A percentile compares a stretch with the other conserved stretches of the same genome.
Evolutionary conservation across 2,797 vertebrate species (phyloP).

Genomic region (Acanthis flammea): DNA sequence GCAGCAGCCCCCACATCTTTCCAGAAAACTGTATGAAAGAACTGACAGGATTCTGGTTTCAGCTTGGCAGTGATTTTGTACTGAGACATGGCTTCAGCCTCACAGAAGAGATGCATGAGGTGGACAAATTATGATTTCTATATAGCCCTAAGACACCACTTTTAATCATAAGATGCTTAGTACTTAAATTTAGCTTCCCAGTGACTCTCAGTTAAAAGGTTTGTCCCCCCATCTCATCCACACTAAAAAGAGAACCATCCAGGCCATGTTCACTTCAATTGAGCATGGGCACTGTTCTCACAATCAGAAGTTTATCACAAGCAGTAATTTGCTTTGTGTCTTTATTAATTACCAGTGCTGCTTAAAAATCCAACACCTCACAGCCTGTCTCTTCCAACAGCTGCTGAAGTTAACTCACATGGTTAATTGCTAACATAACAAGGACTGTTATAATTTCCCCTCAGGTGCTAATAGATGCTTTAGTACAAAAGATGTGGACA

Average conservation of each 20-base stretch:
- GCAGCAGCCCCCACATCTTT: background rate
- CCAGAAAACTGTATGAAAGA: background rate
- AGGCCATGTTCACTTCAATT: background rate
- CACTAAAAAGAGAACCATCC: background rate
- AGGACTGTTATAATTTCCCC: background rate
- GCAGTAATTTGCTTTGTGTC: background rate
- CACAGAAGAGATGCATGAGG: background rate
- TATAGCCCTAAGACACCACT: background rate
- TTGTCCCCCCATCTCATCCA: background rate
- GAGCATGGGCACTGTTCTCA: background rate
- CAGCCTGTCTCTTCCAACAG: background rate
- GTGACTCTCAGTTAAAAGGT: background rate
- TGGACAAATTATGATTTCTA: background rate
- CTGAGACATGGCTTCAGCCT: background rate
- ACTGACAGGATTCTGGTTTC: background rate
- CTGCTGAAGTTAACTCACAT: background rate
- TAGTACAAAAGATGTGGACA: background rate
- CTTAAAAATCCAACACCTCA: background rate
- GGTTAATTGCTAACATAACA: background rate
- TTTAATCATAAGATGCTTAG: background rate
- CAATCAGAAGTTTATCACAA: background rate
- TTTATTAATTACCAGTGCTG: background rate
- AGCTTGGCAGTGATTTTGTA: background rate
- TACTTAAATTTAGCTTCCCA: background rate
- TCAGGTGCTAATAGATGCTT: background rate